Evolutionary conservation across 2,113 vertebrate species (phyloP).

Genomic region (Merops nubicus): DNA sequence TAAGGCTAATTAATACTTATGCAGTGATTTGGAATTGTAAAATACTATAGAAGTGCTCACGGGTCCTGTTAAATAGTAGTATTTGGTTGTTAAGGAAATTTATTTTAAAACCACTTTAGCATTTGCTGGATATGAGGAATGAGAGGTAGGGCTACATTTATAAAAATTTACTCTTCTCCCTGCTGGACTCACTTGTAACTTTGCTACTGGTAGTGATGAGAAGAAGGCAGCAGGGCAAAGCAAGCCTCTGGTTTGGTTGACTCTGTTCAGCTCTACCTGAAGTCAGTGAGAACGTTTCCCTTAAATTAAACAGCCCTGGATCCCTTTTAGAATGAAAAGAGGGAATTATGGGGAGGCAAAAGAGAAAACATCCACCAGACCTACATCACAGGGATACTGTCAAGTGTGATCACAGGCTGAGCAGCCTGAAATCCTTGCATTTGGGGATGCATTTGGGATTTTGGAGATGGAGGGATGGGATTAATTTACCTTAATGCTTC

Average conservation of each 20-base stretch:
- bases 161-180: background rate
- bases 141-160: background rate
- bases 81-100: slow-evolving; percentile 32
- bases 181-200: background rate
- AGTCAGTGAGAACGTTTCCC: background rate
- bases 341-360: background rate
- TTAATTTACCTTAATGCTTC: background rate
- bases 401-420: background rate
- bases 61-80: slow-evolving; percentile 50
- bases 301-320: background rate
- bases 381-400: background rate
- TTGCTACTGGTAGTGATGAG: background rate
- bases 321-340: background rate
- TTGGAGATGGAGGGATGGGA: background rate
- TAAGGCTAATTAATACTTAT: slow-evolving; percentile 65
- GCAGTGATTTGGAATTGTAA: slow-evolving; percentile 29
- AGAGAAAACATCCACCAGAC: background rate
- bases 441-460: background rate
- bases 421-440: background rate
- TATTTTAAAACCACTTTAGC: slow-evolving; percentile 14
- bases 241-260: background rate
- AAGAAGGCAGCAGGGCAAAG: background rate
- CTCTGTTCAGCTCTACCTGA: background rate
- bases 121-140: background rate
- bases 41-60: slow-evolving; percentile 18